Evolutionary conservation across 1,140 invertebrate species (phyloP).

Genomic region (Calycopis cecrops): DNA sequence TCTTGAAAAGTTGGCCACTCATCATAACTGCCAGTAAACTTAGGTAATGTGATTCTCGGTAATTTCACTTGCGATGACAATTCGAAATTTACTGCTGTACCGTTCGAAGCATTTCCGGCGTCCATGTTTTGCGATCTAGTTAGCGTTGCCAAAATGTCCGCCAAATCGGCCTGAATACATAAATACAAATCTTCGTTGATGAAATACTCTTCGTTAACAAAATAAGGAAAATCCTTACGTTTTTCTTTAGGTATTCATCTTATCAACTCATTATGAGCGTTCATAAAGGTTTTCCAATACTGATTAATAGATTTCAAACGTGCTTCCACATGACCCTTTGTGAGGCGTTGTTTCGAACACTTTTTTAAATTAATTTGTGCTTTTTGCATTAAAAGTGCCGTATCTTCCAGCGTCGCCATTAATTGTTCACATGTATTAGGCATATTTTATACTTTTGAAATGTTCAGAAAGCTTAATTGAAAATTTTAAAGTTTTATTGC

Average conservation of each 20-base stretch:
- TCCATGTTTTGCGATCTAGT: too few relatives aligned
- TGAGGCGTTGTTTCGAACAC: slow-evolving; percentile 29
- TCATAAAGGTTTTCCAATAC: slow-evolving; percentile 26
- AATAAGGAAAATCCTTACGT: slow-evolving; percentile 16
- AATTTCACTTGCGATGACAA: not conserved
- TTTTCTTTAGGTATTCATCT: slow-evolving; percentile 13
- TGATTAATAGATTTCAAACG: slow-evolving; percentile 23
- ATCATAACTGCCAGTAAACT: slow-evolving; percentile 23
- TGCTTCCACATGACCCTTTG: slow-evolving; percentile 27
- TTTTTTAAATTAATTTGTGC: slow-evolving; percentile 29
- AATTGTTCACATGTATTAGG: too few relatives aligned
- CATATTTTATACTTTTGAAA: too few relatives aligned
- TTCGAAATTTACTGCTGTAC: too few relatives aligned
- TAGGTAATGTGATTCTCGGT: slow-evolving; percentile 12
- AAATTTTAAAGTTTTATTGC: too few relatives aligned
- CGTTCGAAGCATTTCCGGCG: too few relatives aligned
- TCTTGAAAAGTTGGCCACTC: slow-evolving; percentile 30
- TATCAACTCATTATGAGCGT: not conserved
- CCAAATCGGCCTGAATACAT: slow-evolving; percentile 19
- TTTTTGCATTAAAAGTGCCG: slow-evolving; percentile 21
- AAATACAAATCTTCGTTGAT: slow-evolving; percentile 23
- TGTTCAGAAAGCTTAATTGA: too few relatives aligned
- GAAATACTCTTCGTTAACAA: slow-evolving; percentile 21
- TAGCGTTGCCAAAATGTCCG: slow-evolving; percentile 12
- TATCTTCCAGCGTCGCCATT: slow-evolving; percentile 19